Evolutionary conservation across 1,140 invertebrate species (phyloP), one percentile per base, ranked within the genome.

Genomic region (Scaptomyza pallida): DNA sequence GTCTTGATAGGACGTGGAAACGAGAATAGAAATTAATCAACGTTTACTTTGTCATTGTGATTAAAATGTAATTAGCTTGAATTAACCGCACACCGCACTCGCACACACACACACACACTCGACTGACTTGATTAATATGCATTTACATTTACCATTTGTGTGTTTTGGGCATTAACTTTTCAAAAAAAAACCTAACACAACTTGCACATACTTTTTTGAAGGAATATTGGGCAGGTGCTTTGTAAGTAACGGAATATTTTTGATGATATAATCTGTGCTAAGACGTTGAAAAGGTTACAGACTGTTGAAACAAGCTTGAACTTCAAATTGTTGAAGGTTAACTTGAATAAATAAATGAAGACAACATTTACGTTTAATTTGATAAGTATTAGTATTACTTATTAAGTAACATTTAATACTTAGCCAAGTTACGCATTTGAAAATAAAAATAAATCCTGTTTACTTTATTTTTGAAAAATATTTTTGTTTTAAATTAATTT

Each of bases 41-140:
- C 51, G 16, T 55, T 59, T 57, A 21, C 62, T 62, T 65, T 75
- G 57, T 43, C 23, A 35, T 44, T 17, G 50, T 73, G 55, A 64
- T 76, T 68, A 70, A 76, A 73, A 43, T 63, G 57, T 76, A 85
- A 85, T 85, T 85, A 73, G 43, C 40, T 80, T 37, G 44, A 76
- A 67, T 77, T 67, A 70, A 67, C 68, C 72, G 26, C 59, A 79
- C 8, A 8, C 8, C 26, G 4, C 19, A 21, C 19, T 2, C 19
- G 4, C 19, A 21, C 19, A 21, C 19, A 21, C 19, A 30, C 26
- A 9, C 26, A 26, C 33, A 41, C n/a, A 64, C 50, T 52, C 43
- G 45, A 55, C 37, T 59, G 54, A 57, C 19, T 82, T 74, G 64
- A 74, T 78, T 82, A 74, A 63, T 65, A 68, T 16, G 51, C 17